Conservation (phyloP, 2,113 vertebrate genomes). For the Halichoerus grypus region DNA sequence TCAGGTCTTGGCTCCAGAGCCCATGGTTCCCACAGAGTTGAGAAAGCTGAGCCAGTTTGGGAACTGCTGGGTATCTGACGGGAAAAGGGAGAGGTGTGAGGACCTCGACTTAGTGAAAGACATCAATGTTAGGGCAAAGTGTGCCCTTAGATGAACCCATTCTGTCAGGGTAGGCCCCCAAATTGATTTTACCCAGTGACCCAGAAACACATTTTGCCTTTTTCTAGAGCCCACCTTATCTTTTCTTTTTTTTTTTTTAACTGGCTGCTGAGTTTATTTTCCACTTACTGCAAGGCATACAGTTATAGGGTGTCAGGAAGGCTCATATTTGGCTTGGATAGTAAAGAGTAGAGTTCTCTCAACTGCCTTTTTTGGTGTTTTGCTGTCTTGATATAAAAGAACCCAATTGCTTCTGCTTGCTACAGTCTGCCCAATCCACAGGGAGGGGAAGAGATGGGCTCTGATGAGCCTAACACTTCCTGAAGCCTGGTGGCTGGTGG, state of each 20-base stretch:
- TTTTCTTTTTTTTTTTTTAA: neutral
- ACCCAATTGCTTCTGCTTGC: neutral
- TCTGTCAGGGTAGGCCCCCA: neutral
- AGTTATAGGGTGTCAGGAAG: neutral
- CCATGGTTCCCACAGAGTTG: neutral
- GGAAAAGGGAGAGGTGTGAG: neutral
- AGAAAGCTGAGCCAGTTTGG: slow-evolving; percentile 12
- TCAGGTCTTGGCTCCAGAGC: neutral
- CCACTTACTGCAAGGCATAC: neutral
- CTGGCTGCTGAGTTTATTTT: neutral
- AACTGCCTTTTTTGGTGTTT: neutral
- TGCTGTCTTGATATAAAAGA: neutral
- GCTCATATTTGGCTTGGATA: neutral
- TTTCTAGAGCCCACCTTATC: neutral
- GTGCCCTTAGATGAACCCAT: neutral
- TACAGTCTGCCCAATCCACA: neutral
- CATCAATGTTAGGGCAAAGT: neutral
- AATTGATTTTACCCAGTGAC: slow-evolving; percentile 33
- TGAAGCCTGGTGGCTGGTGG: neutral
- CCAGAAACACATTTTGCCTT: slow-evolving; percentile 10
- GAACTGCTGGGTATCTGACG: neutral
- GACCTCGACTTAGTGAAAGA: slow-evolving; percentile 11
- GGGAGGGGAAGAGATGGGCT: neutral
- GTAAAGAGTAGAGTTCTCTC: neutral
- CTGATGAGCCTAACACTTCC: neutral